Evolutionary conservation across 2,797 vertebrate genomes (phyloP).

Genomic region (Acanthurus leucopareius): DNA sequence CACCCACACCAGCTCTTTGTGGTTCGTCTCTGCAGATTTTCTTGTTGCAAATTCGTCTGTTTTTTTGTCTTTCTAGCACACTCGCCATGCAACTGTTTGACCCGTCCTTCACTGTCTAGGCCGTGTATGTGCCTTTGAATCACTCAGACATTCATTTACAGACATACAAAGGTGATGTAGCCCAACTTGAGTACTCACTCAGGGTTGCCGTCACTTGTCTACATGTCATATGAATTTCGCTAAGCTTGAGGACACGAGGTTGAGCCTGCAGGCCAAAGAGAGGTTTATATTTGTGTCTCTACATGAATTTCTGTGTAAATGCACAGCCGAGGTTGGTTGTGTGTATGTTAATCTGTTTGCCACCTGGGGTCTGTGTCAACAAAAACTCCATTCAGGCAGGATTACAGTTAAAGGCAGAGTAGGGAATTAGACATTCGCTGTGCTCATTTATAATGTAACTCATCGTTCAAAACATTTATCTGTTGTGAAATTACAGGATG

Average conservation of each 20-base stretch:
- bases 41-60: not conserved
- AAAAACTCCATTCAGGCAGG: not conserved
- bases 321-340: constrained; percentile 1
- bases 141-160: not conserved
- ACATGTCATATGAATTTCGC: not conserved
- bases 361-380: not conserved
- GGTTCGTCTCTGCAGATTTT: not conserved
- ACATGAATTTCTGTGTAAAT: not conserved
- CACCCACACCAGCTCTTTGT: not conserved
- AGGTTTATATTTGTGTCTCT: constrained; percentile 1
- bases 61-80: not conserved
- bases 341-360: constrained; percentile 7
- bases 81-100: not conserved
- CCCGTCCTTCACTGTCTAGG: constrained; percentile 9
- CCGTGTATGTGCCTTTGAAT: not conserved
- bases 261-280: not conserved
- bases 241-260: not conserved
- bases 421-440: not conserved
- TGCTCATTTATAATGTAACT: not conserved
- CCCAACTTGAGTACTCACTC: constrained; percentile 11
- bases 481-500: constrained; percentile 1
- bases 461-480: not conserved
- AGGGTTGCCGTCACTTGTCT: not conserved
- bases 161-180: not conserved
- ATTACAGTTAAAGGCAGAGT: not conserved